Evolutionary conservation across 2,113 vertebrate species (phyloP), one percentile per base, ranked within the genome.

Genomic region (Oryzias woworae): DNA sequence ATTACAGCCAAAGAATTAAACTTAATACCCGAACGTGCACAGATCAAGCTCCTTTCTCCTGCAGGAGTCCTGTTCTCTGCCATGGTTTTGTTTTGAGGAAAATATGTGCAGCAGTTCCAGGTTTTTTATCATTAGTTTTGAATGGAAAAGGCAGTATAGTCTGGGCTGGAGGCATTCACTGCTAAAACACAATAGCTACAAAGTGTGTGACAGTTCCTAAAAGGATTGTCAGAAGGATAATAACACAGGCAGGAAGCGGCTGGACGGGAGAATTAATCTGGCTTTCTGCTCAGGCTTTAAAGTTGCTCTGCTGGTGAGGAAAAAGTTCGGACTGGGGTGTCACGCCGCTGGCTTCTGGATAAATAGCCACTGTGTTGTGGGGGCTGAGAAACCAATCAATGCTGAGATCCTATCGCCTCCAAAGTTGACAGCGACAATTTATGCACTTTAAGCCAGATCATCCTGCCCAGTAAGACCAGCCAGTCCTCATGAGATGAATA

Each of bases 141-240:
- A 69, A 80, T 82, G 78, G 57, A 54, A 86, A 88, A 71, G 79
- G 66, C 62, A 60, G 51, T 63, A 45, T 57, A 59, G 42, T 58
- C 66, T 55, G 13, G 75, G 59, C 68, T 22, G 31, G 50, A 56
- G 77, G 73, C 51, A 67, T 69, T 80, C 82, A 84, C 73, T 66
- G 66, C 65, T 66, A 69, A 69, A 84, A 69, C 86, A 89, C 85
- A 89, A 88, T 82, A 64, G 73, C 84, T 67, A 57, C 78, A 83
- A 83, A 87, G 72, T 87, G 81, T 87, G 87, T 89, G 89, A 90
- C 87, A 88, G 86, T 84, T 85, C 82, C 69, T 89, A 87, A 89
- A 89, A 77, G 87, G 87, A 90, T 90, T 90, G 86, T 88, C 85
- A 85, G 80, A 76, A 77, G 86, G 85, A 89, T 90, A 89, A 88